A percentile compares a stretch with the other conserved stretches of the same genome.
Evolutionary conservation across 2,113 vertebrate genomes (phyloP).

Genomic region (Penelope pileata): DNA sequence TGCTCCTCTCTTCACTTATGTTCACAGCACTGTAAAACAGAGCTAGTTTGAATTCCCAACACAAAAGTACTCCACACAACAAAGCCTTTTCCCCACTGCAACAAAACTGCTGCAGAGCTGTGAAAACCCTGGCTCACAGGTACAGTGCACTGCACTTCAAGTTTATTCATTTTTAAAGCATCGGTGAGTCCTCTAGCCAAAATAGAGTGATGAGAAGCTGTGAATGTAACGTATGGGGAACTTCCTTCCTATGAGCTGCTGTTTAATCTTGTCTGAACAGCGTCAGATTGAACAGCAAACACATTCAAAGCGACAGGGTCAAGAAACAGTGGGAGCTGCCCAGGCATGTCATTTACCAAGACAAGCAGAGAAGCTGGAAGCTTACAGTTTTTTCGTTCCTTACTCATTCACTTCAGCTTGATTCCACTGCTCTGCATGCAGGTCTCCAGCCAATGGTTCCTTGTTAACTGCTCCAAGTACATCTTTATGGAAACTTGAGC

Average conservation of each 20-base stretch:
- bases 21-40: background rate
- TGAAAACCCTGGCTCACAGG: background rate
- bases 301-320: background rate
- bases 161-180: background rate
- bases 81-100: background rate
- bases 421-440: background rate
- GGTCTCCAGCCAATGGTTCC: background rate
- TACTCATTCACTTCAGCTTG: background rate
- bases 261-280: background rate
- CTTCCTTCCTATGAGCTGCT: background rate
- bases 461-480: background rate
- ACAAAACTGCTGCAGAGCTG: background rate
- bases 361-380: background rate
- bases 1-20: background rate
- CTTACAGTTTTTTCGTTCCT: background rate
- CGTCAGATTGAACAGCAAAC: background rate
- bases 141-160: background rate
- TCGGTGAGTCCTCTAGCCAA: background rate
- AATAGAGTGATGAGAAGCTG: background rate
- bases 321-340: background rate
- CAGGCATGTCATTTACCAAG: background rate
- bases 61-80: background rate
- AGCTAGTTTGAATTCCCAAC: background rate
- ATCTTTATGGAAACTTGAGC: background rate
- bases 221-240: background rate